Evolutionary conservation across 2,888 invertebrate genomes (phyloP).

Genomic region (Deilephila porcellus): DNA sequence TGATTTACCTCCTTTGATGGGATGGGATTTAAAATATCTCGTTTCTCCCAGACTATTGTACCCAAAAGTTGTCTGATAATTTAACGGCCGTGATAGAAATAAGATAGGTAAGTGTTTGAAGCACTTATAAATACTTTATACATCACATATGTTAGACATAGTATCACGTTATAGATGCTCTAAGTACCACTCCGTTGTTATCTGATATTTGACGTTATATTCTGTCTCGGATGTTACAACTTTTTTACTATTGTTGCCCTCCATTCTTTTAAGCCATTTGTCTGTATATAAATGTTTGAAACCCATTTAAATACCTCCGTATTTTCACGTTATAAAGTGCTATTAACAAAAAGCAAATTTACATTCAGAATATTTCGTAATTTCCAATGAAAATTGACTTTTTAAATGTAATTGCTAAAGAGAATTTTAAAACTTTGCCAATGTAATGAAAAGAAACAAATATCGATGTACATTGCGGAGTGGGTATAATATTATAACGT

Average conservation of each 20-base stretch:
- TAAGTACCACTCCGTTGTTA: slow-evolving; percentile 22
- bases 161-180: slow-evolving; percentile 12
- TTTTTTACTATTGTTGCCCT: not conserved
- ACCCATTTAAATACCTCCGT: too few relatives aligned
- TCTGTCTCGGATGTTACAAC: not conserved
- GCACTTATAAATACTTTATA: slow-evolving; percentile 66
- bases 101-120: slow-evolving; percentile 68
- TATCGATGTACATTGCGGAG: not conserved
- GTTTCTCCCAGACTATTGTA: slow-evolving; percentile 24
- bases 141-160: slow-evolving; percentile 54
- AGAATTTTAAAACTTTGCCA: not conserved
- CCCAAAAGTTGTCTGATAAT: slow-evolving; percentile 58
- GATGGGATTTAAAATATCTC: not conserved
- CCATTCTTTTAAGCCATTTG: not conserved
- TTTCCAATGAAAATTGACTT: not conserved
- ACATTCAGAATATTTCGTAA: not conserved
- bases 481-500: slow-evolving; percentile 2
- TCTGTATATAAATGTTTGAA: too few relatives aligned
- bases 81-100: slow-evolving; percentile 77
- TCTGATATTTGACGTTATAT: not conserved
- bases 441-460: not conserved
- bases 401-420: not conserved
- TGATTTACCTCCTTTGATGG: not conserved
- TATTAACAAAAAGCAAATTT: not conserved
- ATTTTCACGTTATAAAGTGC: not conserved